Base-by-base conservation (phyloP, 2,888 invertebrate genomes). In the Chymomyza procnemis region DNA sequence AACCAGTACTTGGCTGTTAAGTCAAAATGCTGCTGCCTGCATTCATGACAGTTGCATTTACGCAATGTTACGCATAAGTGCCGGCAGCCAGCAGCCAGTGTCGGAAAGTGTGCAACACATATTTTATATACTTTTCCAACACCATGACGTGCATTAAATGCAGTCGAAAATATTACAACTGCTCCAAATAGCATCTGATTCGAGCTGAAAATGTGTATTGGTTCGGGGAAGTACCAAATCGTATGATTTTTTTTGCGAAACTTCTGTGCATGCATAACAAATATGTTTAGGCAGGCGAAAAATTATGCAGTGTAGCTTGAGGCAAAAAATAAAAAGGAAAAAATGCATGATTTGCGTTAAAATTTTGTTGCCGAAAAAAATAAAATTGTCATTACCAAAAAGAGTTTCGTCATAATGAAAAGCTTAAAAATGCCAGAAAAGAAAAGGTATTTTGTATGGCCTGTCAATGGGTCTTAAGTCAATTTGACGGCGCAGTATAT, bases 231-330 rank as follows among this genome's bases (percentile, higher is more conserved):
- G 26, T 26, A 26, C 8, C 26, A 26, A 26, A 26, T 26, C 4
- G 3, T 26, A 54, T 52, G 57, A 60, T 69, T 18, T n/a, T 14
- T 12, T 48, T 16, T 16, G 18, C 18, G 16, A 6, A 18, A 19
- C 8, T 18, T 41, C 2, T 16, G 3, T 1, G 50, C 19, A 14
- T n/a, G 64, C 61, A 34, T 60, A 74, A 56, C 48, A 54, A 21
- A 21, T 3, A 65, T 79, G 80, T 70, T 75, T 75, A 83, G 75
- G 74, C 85, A 86, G 75, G 83, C 80, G 85, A 83, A 87, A 89
- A 89, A 89, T 89, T 76, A 81, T 82, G 83, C 79, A 88, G 82
- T 88, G 78, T 77, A 14, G 70, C 75, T 75, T 19, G 41, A 57
- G n/a, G n/a, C n/a, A n/a, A n/a, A n/a, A n/a, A n/a, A n/a, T n/a